phyloP scores from a whole-genome alignment of 1,140 invertebrate genomes.

The Calliphora vicina region DNA sequence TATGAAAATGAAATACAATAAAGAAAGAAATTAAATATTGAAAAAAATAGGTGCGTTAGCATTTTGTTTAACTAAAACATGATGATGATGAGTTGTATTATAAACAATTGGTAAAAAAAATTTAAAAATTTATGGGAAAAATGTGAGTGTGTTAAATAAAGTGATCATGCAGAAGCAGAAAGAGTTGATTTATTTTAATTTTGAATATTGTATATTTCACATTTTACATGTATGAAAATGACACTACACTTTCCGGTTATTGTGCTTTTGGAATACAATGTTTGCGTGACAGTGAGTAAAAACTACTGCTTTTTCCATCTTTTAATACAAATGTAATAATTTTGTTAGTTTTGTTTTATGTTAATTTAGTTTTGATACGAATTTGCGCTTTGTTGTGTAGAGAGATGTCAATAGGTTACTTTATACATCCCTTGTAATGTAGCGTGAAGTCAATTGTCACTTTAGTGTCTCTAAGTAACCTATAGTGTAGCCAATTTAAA shows the following conservation, averaged over 20 bases:
- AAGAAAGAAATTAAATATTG: background rate
- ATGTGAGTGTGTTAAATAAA: background rate
- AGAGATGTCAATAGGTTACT: no score
- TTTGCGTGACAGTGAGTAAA: background rate
- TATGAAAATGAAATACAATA: background rate
- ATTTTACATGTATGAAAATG: background rate
- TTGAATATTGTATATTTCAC: no score
- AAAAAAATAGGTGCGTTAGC: slow-evolving; percentile 9
- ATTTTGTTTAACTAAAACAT: background rate
- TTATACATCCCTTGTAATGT: no score
- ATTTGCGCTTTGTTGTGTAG: no score
- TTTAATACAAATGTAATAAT: no score
- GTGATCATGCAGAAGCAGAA: background rate
- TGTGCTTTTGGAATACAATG: background rate
- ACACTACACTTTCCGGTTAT: background rate
- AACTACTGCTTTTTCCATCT: no score
- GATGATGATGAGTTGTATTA: no score
- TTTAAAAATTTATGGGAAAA: background rate
- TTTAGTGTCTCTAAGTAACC: no score
- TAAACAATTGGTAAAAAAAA: background rate
- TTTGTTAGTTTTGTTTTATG: no score
- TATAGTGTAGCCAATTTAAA: no score
- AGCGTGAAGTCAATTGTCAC: no score
- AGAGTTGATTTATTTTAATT: background rate
- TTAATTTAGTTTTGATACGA: no score